Conservation (phyloP, 2,888 invertebrate species). For the Phaedon cochleariae region DNA sequence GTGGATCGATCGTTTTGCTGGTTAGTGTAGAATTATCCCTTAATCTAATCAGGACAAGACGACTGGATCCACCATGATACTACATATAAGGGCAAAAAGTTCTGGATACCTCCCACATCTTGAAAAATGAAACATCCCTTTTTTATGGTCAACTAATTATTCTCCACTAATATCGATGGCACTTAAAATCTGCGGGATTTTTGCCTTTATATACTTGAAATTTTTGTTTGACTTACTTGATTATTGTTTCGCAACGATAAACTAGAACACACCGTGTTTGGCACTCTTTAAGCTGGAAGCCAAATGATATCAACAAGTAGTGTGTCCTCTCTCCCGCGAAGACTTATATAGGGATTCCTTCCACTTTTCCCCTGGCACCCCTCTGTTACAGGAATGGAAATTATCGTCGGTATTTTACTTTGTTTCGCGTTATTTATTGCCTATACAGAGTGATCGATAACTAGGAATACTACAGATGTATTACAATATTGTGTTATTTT, state of each 20-base stretch:
- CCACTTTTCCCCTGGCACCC: slow-evolving; percentile 43
- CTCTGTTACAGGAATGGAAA: slow-evolving; percentile 34
- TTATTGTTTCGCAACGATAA: slow-evolving; percentile 1
- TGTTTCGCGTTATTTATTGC: slow-evolving; percentile 1
- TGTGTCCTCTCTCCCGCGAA: slow-evolving; percentile 45
- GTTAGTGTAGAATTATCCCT: too few species aligned
- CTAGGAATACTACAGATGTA: neutral
- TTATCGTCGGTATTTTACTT: slow-evolving; percentile 29
- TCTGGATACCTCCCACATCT: too few species aligned
- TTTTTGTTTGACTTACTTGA: slow-evolving; percentile 8
- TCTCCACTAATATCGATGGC: too few species aligned
- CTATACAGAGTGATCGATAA: neutral
- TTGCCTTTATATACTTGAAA: too few species aligned
- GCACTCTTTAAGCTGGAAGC: slow-evolving; percentile 54
- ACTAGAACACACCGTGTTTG: slow-evolving; percentile 20
- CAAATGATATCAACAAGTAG: slow-evolving; percentile 62
- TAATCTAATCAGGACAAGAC: too few species aligned
- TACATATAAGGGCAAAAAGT: too few species aligned
- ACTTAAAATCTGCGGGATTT: too few species aligned
- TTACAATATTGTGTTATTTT: too few species aligned
- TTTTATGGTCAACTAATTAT: too few species aligned
- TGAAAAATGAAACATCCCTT: too few species aligned
- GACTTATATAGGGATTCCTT: slow-evolving; percentile 60
- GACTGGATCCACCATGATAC: too few species aligned
- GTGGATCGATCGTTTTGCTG: too few species aligned